Evolutionary conservation across 2,797 vertebrate genomes (phyloP), one percentile per base, ranked within the genome.

Genomic region (Macropodus opercularis): DNA sequence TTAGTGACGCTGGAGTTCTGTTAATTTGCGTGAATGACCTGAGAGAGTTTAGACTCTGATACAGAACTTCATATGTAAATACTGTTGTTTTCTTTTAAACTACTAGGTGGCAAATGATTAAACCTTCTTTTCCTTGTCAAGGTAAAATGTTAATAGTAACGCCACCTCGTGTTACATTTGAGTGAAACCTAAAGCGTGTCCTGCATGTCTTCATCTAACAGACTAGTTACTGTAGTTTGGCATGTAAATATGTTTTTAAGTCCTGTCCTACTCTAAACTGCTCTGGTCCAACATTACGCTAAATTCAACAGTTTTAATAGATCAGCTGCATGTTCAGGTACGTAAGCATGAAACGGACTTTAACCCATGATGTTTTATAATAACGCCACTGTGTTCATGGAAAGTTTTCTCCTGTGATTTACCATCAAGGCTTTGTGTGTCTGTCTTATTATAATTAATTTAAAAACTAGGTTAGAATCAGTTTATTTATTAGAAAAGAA

Each of bases 71-170:
- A 46, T 50, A 60, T n/a, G 43, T 74, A 68, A 85, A 85, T 49
- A 57, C 60, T 24, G 35, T 75, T 15, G 39, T 86, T 85, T 81
- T 69, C 63, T 71, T 81, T 79, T 79, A 42, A 75, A 83, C 64
- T 47, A 48, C 72, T 63, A 78, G 78, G 75, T 84, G 77, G 75
- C 81, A 85, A 79, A 81, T 81, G 63, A 79, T 81, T 80, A 59
- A 75, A 77, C 49, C 76, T 48, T 63, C 73, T 78, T 80, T 48
- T 55, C 62, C 21, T 69, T 66, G 35, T 75, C 67, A 77, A 85
- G 81, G 81, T 86, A 80, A 87, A 80, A 49, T 35, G 63, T 44
- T 48, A 11, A 68, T 46, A 50, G 55, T 49, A 38, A 55, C 8
- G 27, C 35, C 67, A 61, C 47, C n/a, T 38, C 34, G 36, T 65